Conservation (phyloP, 1,140 invertebrate species). For the Cataglyphis hispanica region DNA sequence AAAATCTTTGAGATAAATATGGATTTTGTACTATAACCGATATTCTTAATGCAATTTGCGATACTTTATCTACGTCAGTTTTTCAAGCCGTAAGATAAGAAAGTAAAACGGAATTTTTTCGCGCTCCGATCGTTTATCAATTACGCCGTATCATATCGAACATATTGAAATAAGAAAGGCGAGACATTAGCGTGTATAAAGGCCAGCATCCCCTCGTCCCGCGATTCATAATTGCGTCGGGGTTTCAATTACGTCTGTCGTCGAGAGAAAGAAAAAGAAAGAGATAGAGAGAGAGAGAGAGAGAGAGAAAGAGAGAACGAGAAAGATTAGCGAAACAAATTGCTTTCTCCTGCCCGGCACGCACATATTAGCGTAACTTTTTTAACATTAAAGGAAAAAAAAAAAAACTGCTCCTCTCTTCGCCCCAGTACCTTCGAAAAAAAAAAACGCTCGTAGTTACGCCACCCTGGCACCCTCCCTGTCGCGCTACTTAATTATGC, state of each 20-base stretch:
- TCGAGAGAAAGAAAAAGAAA: conserved; percentile 29
- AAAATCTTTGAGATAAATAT: neutral
- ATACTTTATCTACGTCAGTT: neutral
- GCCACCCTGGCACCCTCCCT: conserved; percentile 76
- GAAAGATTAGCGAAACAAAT: conserved; percentile 78
- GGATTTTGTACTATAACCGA: too few species aligned
- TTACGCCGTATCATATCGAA: neutral
- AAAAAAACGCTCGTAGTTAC: conserved; percentile 65
- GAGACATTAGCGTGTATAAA: neutral
- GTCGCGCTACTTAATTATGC: conserved; percentile 84
- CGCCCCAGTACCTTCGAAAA: conserved; percentile 13
- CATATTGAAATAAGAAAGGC: conserved; percentile 43
- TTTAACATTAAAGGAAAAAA: conserved; percentile 73
- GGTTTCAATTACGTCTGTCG: conserved; percentile 80
- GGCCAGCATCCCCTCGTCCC: neutral
- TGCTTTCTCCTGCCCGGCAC: conserved; percentile 65
- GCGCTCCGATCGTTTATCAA: conserved; percentile 26
- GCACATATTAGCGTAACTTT: conserved; percentile 83
- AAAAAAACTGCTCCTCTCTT: conserved; percentile 30
- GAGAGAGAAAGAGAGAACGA: too few species aligned
- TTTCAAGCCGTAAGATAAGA: neutral
- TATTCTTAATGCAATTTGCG: neutral
- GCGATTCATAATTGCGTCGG: conserved; percentile 71
- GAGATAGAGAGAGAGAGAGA: conserved; percentile 65
- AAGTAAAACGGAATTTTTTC: neutral